A percentile compares a stretch with the other conserved stretches of the same genome.
phyloP scores from a whole-genome alignment of 2,113 vertebrate genomes.

The Cranoglanis bouderius region DNA sequence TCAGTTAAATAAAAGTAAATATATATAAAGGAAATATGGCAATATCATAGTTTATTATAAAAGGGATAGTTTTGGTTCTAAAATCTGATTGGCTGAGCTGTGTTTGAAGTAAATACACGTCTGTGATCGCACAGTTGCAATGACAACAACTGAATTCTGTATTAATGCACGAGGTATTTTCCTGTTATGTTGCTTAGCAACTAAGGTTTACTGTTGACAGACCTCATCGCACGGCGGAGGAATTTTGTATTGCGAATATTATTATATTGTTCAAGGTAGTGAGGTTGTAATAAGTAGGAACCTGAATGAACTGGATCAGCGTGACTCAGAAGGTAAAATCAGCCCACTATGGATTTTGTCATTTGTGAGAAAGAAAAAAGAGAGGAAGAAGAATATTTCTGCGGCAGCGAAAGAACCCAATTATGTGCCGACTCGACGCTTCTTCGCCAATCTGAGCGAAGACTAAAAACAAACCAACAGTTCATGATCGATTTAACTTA shows the following conservation, averaged over 20 bases:
- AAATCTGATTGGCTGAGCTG: background rate
- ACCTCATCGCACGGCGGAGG: background rate
- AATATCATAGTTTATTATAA: too few species aligned
- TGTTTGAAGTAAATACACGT: background rate
- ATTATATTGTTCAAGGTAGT: background rate
- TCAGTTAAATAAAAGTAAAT: too few species aligned
- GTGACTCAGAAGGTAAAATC: background rate
- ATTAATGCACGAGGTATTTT: background rate
- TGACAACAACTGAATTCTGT: background rate
- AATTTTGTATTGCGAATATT: background rate
- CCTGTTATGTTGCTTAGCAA: background rate
- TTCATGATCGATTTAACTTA: slow-evolving; percentile 48
- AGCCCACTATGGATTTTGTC: slow-evolving; percentile 15
- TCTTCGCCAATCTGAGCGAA: slow-evolving; percentile 18
- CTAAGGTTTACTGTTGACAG: background rate
- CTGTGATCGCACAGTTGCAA: background rate
- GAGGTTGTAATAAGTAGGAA: slow-evolving; percentile 16
- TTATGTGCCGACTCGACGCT: slow-evolving; percentile 35
- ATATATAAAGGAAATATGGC: too few species aligned
- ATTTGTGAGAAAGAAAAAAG: background rate
- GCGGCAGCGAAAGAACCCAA: slow-evolving; percentile 36
- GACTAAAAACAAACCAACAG: slow-evolving; percentile 37
- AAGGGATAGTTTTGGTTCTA: background rate
- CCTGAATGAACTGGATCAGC: slow-evolving; percentile 1
- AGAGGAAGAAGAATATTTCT: slow-evolving; percentile 1